phyloP scores from a whole-genome alignment of 2,113 vertebrate species.

The Telmatochromis brachygnathus region DNA sequence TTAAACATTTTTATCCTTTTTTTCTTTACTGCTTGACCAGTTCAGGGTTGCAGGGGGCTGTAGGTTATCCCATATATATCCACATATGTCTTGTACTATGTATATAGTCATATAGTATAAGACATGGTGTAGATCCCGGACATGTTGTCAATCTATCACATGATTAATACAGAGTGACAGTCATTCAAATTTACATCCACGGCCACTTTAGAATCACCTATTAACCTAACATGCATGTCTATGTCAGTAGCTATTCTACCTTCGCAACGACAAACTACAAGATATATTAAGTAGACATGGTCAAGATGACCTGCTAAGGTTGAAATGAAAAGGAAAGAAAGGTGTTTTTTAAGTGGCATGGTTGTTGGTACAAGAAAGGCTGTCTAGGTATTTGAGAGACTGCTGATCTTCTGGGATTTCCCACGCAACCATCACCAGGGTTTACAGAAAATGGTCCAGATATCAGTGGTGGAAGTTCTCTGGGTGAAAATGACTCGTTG shows the following conservation, averaged over 20 bases:
- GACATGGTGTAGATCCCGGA: background rate
- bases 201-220: background rate
- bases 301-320: background rate
- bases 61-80: fast-evolving
- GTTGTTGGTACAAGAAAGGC: background rate
- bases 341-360: background rate
- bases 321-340: background rate
- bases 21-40: background rate
- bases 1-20: background rate
- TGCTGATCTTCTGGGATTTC: background rate
- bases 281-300: background rate
- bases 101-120: background rate
- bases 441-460: background rate
- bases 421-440: background rate
- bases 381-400: background rate
- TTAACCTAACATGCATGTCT: background rate
- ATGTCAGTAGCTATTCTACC: background rate
- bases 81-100: background rate
- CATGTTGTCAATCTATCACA: fast-evolving
- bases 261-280: no score
- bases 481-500: background rate
- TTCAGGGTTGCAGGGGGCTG: background rate
- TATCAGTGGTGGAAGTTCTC: background rate
- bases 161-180: background rate
- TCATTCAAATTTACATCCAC: background rate